A percentile compares a stretch with the other conserved stretches of the same genome.
phyloP scores from a whole-genome alignment of 1,140 invertebrate genomes.

The Chironomus striatipennis region DNA sequence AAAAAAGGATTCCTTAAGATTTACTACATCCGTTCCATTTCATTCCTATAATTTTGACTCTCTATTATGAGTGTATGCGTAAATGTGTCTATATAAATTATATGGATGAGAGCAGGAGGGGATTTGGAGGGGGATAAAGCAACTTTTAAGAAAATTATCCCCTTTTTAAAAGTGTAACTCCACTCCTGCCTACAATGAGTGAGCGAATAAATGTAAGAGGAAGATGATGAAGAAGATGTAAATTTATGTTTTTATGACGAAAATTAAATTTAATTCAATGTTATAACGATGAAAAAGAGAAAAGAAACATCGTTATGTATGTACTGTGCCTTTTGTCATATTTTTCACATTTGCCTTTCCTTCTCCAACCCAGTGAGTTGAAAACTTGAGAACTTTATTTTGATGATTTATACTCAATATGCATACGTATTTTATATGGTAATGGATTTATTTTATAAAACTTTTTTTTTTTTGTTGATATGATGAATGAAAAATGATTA shows the following conservation, averaged over 20 bases:
- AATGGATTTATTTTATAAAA: not conserved
- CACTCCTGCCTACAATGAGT: too few species aligned
- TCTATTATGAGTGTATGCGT: too few species aligned
- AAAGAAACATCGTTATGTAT: slow-evolving; percentile 6
- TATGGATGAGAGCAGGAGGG: too few species aligned
- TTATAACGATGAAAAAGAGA: not conserved
- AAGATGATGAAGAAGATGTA: slow-evolving; percentile 3
- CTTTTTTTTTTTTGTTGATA: too few species aligned
- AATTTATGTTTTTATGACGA: slow-evolving; percentile 19
- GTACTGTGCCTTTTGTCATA: not conserved
- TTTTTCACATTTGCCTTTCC: not conserved
- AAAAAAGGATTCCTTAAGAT: too few species aligned
- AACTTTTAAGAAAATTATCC: too few species aligned
- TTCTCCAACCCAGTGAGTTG: not conserved
- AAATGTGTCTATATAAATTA: too few species aligned
- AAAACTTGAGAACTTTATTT: slow-evolving; percentile 1
- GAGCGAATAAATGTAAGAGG: not conserved
- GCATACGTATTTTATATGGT: not conserved
- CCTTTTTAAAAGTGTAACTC: too few species aligned
- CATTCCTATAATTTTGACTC: too few species aligned
- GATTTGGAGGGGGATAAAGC: too few species aligned
- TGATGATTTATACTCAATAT: not conserved
- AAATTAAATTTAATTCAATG: slow-evolving; percentile 19
- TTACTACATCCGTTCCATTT: too few species aligned
- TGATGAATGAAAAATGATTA: not conserved